phyloP scores from a whole-genome alignment of 2,113 vertebrate species.

The Charadrius vociferus region DNA sequence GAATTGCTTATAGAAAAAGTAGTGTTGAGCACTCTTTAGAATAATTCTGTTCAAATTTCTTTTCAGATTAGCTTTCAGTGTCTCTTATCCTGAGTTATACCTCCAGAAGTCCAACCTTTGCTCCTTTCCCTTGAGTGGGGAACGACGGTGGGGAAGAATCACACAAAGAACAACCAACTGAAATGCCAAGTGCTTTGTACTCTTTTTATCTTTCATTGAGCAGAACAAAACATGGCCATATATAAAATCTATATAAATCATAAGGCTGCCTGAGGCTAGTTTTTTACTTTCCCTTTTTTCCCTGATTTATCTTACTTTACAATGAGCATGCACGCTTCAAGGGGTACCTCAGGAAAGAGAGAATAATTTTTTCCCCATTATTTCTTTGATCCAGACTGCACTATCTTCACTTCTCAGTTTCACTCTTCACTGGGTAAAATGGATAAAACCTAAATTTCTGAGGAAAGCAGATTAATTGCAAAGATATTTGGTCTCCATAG shows the following conservation, averaged over 20 bases:
- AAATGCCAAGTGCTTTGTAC: conserved; percentile 10
- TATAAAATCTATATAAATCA: conserved; percentile 1
- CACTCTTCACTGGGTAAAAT: not conserved
- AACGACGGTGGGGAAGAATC: not conserved
- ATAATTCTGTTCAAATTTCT: not conserved
- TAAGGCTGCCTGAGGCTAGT: not conserved
- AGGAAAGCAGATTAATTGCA: conserved; percentile 6
- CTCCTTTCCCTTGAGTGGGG: not conserved
- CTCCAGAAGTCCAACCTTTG: not conserved
- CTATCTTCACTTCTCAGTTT: not conserved
- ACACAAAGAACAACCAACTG: not conserved
- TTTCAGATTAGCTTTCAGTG: not conserved
- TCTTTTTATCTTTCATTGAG: conserved; percentile 38
- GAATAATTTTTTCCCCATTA: not conserved
- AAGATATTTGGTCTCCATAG: conserved; percentile 24
- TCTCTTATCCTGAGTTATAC: not conserved
- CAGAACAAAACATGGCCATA: conserved; percentile 17
- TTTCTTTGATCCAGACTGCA: not conserved
- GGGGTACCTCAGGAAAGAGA: not conserved
- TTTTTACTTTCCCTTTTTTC: conserved; percentile 3
- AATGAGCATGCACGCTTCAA: conserved; percentile 28
- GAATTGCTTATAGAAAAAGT: not conserved
- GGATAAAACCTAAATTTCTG: not conserved
- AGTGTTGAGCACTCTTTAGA: not conserved
- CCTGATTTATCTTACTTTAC: conserved; percentile 45